A percentile compares a stretch with the other conserved stretches of the same genome.
Conservation (phyloP, 2,888 invertebrate species). For the Lasioglossum vierecki region DNA sequence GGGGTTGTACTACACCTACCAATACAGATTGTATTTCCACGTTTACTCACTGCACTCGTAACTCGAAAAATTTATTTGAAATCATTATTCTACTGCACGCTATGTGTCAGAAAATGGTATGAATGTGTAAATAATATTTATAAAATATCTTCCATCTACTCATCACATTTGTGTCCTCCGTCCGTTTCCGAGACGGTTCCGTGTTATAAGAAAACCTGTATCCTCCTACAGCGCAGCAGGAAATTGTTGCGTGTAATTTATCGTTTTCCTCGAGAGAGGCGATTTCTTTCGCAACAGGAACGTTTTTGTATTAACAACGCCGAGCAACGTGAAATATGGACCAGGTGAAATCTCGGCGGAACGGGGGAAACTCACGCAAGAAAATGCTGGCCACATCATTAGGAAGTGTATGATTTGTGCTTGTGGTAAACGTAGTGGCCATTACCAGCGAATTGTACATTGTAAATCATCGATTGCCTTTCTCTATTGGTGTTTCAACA, state of each 20-base stretch:
- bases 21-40: no score
- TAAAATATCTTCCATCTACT: background rate
- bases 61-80: no score
- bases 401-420: conserved; percentile 43
- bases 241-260: conserved; percentile 43
- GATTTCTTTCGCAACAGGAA: conserved; percentile 35
- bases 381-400: conserved; percentile 39
- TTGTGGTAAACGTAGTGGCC: conserved; percentile 29
- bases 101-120: background rate
- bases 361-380: conserved; percentile 49
- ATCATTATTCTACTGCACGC: background rate
- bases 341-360: conserved; percentile 31
- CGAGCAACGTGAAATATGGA: conserved; percentile 46
- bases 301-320: conserved; percentile 51
- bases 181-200: background rate
- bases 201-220: background rate
- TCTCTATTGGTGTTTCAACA: background rate
- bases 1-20: background rate
- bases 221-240: background rate
- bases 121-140: background rate
- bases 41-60: no score
- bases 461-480: background rate
- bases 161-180: background rate
- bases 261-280: conserved; percentile 28
- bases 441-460: conserved; percentile 35